Percentiles rank a stretch among this genome's conserved stretches.
Conservation (phyloP, 2,888 invertebrate species). For the Chalcosyrphus nemorum region DNA sequence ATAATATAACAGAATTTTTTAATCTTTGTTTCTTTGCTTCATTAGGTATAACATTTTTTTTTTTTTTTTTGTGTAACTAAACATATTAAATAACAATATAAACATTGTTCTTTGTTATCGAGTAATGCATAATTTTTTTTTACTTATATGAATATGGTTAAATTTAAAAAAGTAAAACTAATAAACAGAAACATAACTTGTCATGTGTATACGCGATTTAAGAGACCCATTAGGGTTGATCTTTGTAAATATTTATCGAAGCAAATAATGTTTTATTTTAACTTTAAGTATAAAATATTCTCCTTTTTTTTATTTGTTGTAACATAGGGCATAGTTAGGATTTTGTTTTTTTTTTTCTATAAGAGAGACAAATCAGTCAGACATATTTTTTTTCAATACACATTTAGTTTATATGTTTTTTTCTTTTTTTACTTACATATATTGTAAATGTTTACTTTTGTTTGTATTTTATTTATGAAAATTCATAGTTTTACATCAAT, state of each 20-base stretch:
- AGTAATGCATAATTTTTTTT: not conserved
- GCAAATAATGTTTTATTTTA: constrained; percentile 14
- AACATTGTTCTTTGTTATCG: not conserved
- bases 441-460: constrained; percentile 26
- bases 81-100: constrained; percentile 18
- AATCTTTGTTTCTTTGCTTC: constrained; percentile 1
- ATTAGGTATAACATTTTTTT: constrained; percentile 26
- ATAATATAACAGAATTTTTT: constrained; percentile 52
- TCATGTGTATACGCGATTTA: constrained; percentile 30
- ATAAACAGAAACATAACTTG: not conserved
- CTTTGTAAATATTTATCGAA: constrained; percentile 38
- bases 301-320: not conserved
- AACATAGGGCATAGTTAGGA: constrained; percentile 26
- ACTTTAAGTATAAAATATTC: constrained; percentile 42
- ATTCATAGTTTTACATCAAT: constrained; percentile 72
- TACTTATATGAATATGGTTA: not conserved
- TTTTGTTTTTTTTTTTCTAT: constrained; percentile 20
- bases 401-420: constrained; percentile 13
- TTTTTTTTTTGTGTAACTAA: constrained; percentile 13
- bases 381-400: constrained; percentile 31
- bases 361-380: constrained; percentile 67
- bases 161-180: not conserved
- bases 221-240: constrained; percentile 22
- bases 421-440: not conserved
- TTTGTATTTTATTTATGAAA: constrained; percentile 40